phyloP scores from a whole-genome alignment of 2,113 vertebrate genomes.

The Sterrhoptilus dennistouni region DNA sequence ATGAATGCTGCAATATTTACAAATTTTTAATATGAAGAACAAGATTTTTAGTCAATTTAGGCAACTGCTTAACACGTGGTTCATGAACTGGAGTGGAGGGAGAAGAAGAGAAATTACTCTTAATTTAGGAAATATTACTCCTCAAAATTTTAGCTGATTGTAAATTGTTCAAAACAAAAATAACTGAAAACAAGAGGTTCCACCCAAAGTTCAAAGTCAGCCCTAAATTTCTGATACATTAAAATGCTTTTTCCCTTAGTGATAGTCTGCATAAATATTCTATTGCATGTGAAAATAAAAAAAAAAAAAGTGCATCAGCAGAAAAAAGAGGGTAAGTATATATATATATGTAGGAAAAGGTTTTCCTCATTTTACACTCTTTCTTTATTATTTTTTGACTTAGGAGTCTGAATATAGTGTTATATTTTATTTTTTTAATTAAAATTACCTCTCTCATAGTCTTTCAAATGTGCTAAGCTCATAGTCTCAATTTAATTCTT shows the following conservation, averaged over 20 bases:
- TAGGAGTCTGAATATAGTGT: background rate
- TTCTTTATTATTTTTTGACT: background rate
- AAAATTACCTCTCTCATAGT: background rate
- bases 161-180: background rate
- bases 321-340: background rate
- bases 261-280: background rate
- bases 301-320: background rate
- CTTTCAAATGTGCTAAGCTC: background rate
- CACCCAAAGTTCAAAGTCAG: background rate
- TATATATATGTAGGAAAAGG: rapidly evolving
- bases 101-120: background rate
- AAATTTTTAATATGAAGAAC: background rate
- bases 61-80: rapidly evolving
- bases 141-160: background rate
- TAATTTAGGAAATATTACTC: background rate
- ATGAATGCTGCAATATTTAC: background rate
- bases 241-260: background rate
- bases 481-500: background rate
- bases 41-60: background rate
- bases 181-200: background rate
- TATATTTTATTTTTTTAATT: background rate
- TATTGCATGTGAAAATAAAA: background rate
- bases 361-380: background rate
- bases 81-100: rapidly evolving
- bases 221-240: background rate